These are phyloP conservation scores for Drosophila mayaguana DNA, from an alignment of 2,888 invertebrate genomes.

Conservation along the genomic window DNA sequence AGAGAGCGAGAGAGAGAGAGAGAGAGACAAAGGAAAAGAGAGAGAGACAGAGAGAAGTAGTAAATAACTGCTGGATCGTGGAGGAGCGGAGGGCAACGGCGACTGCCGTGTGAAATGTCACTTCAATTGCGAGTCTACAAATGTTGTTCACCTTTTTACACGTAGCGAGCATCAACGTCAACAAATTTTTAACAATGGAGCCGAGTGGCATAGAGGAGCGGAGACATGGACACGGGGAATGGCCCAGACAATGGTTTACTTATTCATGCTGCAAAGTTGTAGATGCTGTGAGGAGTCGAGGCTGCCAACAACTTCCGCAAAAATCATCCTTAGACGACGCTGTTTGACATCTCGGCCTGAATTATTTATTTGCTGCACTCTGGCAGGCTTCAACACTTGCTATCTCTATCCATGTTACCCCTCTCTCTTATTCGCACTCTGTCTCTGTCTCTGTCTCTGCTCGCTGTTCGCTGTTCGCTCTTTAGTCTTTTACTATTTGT, in stretches of 20 bases:
- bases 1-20: no score
- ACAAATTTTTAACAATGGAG: slow-evolving; percentile 76
- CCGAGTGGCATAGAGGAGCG: slow-evolving; percentile 8
- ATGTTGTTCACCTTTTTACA: slow-evolving; percentile 81
- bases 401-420: background rate
- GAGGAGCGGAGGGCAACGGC: background rate
- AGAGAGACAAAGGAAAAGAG: no score
- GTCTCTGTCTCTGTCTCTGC: background rate
- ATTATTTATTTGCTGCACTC: slow-evolving; percentile 78
- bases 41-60: background rate
- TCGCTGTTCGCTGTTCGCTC: background rate
- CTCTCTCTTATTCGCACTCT: background rate
- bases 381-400: slow-evolving; percentile 32
- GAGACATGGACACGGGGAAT: background rate
- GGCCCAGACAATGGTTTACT: slow-evolving; percentile 75
- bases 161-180: slow-evolving; percentile 78
- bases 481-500: slow-evolving; percentile 34
- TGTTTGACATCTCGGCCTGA: slow-evolving; percentile 80
- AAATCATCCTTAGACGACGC: slow-evolving; percentile 79
- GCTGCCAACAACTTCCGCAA: slow-evolving; percentile 72
- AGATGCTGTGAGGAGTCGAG: slow-evolving; percentile 33
- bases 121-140: slow-evolving; percentile 78
- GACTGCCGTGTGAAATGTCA: slow-evolving; percentile 67
- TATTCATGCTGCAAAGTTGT: slow-evolving; percentile 76
- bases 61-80: background rate